phyloP scores from a whole-genome alignment of 2,113 vertebrate genomes.

The Enhydra lutris region DNA sequence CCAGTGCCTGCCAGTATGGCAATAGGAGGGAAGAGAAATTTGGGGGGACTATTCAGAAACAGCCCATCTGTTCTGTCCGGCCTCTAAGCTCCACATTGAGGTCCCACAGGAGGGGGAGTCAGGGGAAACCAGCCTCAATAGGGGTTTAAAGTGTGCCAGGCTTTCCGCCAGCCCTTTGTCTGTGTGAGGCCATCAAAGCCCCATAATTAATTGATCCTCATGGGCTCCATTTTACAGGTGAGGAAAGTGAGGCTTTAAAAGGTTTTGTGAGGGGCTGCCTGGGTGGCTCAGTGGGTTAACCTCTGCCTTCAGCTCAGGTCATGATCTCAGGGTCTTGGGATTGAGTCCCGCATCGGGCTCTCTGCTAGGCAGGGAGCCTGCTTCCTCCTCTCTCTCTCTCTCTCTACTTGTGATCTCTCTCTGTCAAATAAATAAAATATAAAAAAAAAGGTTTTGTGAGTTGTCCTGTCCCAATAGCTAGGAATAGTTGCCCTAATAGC shows the following conservation, averaged over 20 bases:
- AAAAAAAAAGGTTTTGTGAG: no score
- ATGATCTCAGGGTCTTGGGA: no score
- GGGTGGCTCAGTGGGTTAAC: no score
- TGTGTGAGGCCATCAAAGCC: background rate
- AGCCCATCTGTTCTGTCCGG: background rate
- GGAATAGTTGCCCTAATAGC: background rate
- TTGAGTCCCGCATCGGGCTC: no score
- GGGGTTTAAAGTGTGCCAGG: no score
- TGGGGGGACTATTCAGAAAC: background rate
- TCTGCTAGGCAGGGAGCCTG: no score
- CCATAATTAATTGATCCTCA: background rate
- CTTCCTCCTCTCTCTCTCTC: no score
- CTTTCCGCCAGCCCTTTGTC: background rate
- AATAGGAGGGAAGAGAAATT: background rate
- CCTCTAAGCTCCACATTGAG: background rate
- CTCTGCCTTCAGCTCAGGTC: no score
- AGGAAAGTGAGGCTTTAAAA: background rate
- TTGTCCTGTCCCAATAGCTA: background rate
- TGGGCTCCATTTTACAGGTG: background rate
- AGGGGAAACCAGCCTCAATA: background rate
- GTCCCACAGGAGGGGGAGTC: background rate
- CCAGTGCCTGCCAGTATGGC: background rate
- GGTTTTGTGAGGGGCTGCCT: background rate
- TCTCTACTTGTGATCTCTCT: no score
- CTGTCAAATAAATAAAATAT: no score